phyloP scores from a whole-genome alignment of 2,797 vertebrate genomes.

The Sitta carolinensis region DNA sequence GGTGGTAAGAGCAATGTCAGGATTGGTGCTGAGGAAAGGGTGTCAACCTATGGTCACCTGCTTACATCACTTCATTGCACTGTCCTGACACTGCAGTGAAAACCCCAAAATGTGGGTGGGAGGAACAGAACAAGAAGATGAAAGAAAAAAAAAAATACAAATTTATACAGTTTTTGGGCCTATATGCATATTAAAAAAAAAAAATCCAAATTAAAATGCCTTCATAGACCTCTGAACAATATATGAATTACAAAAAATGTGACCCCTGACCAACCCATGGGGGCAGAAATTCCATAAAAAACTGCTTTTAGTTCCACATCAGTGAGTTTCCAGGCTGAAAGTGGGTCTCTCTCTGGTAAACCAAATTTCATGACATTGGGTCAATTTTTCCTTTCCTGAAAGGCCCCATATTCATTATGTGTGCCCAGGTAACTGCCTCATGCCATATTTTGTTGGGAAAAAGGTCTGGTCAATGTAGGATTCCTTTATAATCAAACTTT shows the following conservation, averaged over 20 bases:
- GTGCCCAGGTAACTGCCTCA: neutral
- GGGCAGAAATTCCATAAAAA: neutral
- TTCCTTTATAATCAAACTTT: neutral
- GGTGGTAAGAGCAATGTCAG: neutral
- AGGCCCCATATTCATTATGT: neutral
- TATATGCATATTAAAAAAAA: neutral
- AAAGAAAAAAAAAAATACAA: neutral
- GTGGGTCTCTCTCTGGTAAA: neutral
- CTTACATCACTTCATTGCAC: neutral
- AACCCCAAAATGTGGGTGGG: neutral
- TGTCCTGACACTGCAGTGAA: neutral
- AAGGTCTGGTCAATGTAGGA: neutral
- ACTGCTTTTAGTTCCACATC: neutral
- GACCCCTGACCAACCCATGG: neutral
- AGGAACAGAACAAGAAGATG: neutral
- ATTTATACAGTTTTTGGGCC: neutral
- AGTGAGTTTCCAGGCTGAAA: neutral
- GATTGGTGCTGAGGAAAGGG: neutral
- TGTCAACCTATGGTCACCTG: accelerated
- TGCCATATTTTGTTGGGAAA: neutral
- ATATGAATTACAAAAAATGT: neutral
- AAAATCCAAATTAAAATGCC: accelerated
- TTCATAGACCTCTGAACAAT: neutral
- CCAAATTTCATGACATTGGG: neutral
- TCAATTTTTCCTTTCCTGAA: neutral